These are phyloP conservation scores for Drosophila birchii DNA, from an alignment of 2,888 invertebrate genomes.

Conservation along the genomic window DNA sequence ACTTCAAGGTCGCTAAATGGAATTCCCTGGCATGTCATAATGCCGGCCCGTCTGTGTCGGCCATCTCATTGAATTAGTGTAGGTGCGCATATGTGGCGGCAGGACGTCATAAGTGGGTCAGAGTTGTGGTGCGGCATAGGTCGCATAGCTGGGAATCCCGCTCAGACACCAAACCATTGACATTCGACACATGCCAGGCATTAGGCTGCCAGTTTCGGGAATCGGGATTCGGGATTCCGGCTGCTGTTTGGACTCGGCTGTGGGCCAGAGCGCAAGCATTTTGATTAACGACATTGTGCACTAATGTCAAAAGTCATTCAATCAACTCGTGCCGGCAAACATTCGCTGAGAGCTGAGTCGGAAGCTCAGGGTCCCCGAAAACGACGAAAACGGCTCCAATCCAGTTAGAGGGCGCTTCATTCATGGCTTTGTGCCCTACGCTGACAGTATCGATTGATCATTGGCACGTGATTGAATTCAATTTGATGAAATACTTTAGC, in stretches of 20 bases:
- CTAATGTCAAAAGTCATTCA: slow-evolving; percentile 80
- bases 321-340: slow-evolving; percentile 55
- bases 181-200: slow-evolving; percentile 49
- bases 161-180: slow-evolving; percentile 21
- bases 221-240: slow-evolving; percentile 3
- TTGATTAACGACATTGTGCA: slow-evolving; percentile 79
- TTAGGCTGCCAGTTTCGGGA: slow-evolving; percentile 33
- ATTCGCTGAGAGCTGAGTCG: slow-evolving; percentile 13
- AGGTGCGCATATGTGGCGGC: slow-evolving; percentile 15
- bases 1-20: slow-evolving; percentile 52
- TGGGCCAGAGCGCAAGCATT: slow-evolving; percentile 59
- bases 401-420: slow-evolving; percentile 56
- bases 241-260: slow-evolving; percentile 29
- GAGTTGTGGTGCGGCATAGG: slow-evolving; percentile 27
- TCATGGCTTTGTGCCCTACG: slow-evolving; percentile 72
- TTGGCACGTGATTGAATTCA: slow-evolving; percentile 81
- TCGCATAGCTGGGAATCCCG: slow-evolving; percentile 17
- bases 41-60: slow-evolving; percentile 24
- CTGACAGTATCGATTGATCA: slow-evolving; percentile 80
- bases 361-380: neutral
- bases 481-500: slow-evolving; percentile 76
- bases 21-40: slow-evolving; percentile 45
- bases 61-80: slow-evolving; percentile 47
- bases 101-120: neutral
- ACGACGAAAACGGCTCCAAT: slow-evolving; percentile 16